phyloP scores from a whole-genome alignment of 2,888 invertebrate genomes.

The Prenolepis imparis region DNA sequence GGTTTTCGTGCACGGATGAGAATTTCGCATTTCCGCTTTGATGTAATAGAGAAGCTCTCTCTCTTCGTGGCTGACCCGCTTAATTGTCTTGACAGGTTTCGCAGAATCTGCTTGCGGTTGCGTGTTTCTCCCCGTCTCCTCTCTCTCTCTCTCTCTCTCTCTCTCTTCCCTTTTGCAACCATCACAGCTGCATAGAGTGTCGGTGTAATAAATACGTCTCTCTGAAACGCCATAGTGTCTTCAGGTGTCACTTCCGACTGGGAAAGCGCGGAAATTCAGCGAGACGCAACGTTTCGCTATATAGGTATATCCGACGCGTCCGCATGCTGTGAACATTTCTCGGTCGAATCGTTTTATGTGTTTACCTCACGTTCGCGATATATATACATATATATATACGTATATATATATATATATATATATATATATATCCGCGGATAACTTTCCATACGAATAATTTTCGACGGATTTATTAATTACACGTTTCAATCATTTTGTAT shows the following conservation, averaged over 20 bases:
- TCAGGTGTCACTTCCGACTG: constrained; percentile 38
- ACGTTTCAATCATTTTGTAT: constrained; percentile 50
- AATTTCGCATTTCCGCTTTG: constrained; percentile 40
- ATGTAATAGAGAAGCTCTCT: background rate
- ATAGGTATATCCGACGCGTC: background rate
- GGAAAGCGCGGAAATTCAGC: constrained; percentile 26
- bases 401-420: too few species aligned
- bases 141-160: too few species aligned
- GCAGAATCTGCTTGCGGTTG: constrained; percentile 69
- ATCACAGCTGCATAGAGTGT: constrained; percentile 50
- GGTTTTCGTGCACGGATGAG: constrained; percentile 7
- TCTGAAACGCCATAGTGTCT: constrained; percentile 56
- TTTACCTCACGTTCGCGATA: constrained; percentile 4
- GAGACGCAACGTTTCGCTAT: constrained; percentile 25
- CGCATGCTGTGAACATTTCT: constrained; percentile 23
- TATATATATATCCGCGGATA: background rate
- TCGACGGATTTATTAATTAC: constrained; percentile 53
- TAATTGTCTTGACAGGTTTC: constrained; percentile 71
- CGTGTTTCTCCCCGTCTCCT: constrained; percentile 35
- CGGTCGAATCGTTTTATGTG: constrained; percentile 34
- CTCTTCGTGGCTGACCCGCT: constrained; percentile 58
- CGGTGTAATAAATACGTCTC: constrained; percentile 72
- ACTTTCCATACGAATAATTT: constrained; percentile 49
- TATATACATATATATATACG: too few species aligned
- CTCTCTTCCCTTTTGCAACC: constrained; percentile 46